Evolutionary conservation across 1,140 invertebrate species (phyloP).

Genomic region (Homarus americanus): DNA sequence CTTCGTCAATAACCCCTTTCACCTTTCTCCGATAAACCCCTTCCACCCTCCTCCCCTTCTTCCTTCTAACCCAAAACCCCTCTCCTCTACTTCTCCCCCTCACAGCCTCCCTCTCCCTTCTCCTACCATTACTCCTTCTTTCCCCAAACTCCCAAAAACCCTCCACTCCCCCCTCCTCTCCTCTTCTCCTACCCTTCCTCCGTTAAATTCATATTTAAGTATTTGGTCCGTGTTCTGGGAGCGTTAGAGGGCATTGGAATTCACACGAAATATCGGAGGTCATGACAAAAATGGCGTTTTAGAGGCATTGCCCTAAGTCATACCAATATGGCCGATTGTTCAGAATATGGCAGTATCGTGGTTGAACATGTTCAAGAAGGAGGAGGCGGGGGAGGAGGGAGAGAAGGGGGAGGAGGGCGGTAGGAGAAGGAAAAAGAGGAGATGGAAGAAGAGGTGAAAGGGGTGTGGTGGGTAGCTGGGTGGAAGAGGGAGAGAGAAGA

Average conservation of each 20-base stretch:
- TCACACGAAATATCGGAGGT: slow-evolving; percentile 40
- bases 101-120: neutral
- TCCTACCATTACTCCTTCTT: too few relatives aligned
- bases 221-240: slow-evolving; percentile 60
- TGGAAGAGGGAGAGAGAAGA: slow-evolving; percentile 1
- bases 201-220: slow-evolving; percentile 55
- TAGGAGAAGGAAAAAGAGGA: neutral
- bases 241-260: slow-evolving; percentile 54
- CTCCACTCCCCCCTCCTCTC: neutral
- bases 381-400: neutral
- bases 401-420: neutral
- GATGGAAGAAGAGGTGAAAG: neutral
- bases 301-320: slow-evolving; percentile 18
- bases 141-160: too few relatives aligned
- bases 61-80: neutral
- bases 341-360: slow-evolving; percentile 11
- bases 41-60: neutral
- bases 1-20: neutral
- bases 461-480: neutral
- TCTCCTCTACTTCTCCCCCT: neutral
- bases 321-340: slow-evolving; percentile 46
- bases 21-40: neutral
- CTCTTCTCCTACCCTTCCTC: neutral
- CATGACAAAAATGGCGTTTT: slow-evolving; percentile 57
- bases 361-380: neutral